Conservation (phyloP, 2,113 vertebrate genomes). For the Eonycteris spelaea region DNA sequence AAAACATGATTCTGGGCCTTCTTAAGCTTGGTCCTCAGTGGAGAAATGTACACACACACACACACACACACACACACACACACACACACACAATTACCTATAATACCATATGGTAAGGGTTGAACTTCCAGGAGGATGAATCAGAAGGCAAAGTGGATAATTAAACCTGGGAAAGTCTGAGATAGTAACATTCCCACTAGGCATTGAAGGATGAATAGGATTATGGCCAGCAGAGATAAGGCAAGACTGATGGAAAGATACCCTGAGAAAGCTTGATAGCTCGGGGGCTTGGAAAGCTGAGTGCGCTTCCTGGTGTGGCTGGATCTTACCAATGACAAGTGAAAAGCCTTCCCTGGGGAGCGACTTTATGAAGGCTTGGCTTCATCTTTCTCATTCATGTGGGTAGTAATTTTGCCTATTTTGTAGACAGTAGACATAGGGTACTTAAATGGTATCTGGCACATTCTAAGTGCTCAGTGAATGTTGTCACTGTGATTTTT, state of each 20-base stretch:
- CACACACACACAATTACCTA: background rate
- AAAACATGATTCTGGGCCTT: background rate
- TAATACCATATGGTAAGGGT: background rate
- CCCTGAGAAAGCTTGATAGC: background rate
- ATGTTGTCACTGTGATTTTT: rapidly evolving
- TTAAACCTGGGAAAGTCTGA: background rate
- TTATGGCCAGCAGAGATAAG: background rate
- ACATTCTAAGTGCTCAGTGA: background rate
- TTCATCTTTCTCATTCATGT: background rate
- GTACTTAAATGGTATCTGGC: background rate
- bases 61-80: too few relatives aligned
- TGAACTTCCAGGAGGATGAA: background rate
- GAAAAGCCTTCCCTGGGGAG: background rate
- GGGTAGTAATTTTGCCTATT: background rate
- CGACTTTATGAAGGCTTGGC: background rate
- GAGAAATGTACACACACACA: background rate
- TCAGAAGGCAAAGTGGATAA: background rate
- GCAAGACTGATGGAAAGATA: background rate
- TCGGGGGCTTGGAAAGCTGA: background rate
- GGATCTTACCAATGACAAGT: background rate
- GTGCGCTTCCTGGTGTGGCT: background rate
- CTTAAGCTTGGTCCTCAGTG: background rate
- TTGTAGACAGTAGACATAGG: background rate
- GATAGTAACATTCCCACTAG: background rate
- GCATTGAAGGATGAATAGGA: background rate